Evolutionary conservation across 2,797 vertebrate species (phyloP).

Genomic region (Eutrigla gurnardus): DNA sequence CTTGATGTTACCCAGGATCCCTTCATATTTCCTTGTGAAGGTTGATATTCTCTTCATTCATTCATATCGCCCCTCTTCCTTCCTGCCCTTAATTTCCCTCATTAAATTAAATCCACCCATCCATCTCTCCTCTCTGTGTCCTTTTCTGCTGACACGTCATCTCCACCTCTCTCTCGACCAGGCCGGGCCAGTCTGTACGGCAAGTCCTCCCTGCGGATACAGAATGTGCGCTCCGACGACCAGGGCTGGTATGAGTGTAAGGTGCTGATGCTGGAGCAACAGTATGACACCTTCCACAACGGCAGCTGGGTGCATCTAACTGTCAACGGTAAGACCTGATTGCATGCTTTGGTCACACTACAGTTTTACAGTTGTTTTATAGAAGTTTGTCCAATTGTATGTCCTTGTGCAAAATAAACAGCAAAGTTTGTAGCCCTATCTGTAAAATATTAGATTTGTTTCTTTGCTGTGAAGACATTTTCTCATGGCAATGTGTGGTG

Average conservation of each 20-base stretch:
- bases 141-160: conserved; percentile 31
- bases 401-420: too few relatives aligned
- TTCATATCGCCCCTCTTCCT: conserved; percentile 26
- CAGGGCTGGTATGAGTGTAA: conserved; percentile 99
- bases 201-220: conserved; percentile 96
- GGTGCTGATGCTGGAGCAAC: conserved; percentile 98
- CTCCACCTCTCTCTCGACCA: conserved; percentile 57
- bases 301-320: conserved; percentile 99
- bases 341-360: not conserved
- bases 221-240: conserved; percentile 95
- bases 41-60: conserved; percentile 38
- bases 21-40: conserved; percentile 44
- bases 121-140: conserved; percentile 8
- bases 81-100: conserved; percentile 25
- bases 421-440: too few relatives aligned
- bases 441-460: too few relatives aligned
- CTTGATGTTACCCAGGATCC: conserved; percentile 31
- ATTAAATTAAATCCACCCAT: conserved; percentile 33
- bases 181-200: conserved; percentile 95
- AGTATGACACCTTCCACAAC: conserved; percentile 98
- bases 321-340: conserved; percentile 89
- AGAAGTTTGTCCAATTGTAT: too few relatives aligned
- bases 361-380: too few relatives aligned
- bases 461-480: too few relatives aligned
- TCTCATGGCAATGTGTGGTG: too few relatives aligned